A percentile compares a stretch with the other conserved stretches of the same genome.
Conservation (phyloP, 2,797 vertebrate species). For the Aeoliscus strigatus region DNA sequence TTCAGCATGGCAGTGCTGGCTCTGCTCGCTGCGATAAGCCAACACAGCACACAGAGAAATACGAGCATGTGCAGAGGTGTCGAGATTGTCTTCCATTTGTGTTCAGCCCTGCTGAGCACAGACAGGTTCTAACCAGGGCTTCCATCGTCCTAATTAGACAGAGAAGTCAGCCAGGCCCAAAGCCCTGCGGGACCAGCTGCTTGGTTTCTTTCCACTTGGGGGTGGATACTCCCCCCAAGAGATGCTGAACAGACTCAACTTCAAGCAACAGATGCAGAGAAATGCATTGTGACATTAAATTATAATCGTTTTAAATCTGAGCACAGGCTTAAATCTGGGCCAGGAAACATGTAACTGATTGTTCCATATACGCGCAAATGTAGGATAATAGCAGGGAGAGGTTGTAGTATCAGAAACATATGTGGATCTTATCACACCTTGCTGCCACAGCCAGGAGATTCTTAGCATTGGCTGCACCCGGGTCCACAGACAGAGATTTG, state of each 20-base stretch:
- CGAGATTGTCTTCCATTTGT: constrained; percentile 54
- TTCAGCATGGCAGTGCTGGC: constrained; percentile 34
- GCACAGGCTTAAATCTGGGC: constrained; percentile 3
- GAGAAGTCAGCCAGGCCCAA: constrained; percentile 73
- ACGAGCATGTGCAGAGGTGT: constrained; percentile 22
- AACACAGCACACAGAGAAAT: constrained; percentile 16
- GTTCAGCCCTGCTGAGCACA: constrained; percentile 69
- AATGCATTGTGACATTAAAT: constrained; percentile 21
- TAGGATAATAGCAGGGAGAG: too few relatives aligned
- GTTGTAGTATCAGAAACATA: too few relatives aligned
- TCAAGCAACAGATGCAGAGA: constrained; percentile 29
- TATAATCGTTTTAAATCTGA: too few relatives aligned
- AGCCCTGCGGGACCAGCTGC: constrained; percentile 65
- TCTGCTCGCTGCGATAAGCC: constrained; percentile 35
- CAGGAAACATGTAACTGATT: too few relatives aligned
- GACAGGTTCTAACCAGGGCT: constrained; percentile 59
- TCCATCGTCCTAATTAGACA: constrained; percentile 76
- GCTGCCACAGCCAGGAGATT: constrained; percentile 95
- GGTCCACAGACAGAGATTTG: constrained; percentile 96
- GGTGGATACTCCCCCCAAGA: constrained; percentile 46
- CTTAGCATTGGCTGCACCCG: constrained; percentile 94
- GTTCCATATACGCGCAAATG: too few relatives aligned
- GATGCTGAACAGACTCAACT: constrained; percentile 27
- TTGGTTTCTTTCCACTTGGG: constrained; percentile 52
- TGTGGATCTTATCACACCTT: constrained; percentile 73